Percentiles rank a stretch among this genome's conserved stretches.
Conservation (phyloP, 2,113 vertebrate species). For the Isurus oxyrinchus region DNA sequence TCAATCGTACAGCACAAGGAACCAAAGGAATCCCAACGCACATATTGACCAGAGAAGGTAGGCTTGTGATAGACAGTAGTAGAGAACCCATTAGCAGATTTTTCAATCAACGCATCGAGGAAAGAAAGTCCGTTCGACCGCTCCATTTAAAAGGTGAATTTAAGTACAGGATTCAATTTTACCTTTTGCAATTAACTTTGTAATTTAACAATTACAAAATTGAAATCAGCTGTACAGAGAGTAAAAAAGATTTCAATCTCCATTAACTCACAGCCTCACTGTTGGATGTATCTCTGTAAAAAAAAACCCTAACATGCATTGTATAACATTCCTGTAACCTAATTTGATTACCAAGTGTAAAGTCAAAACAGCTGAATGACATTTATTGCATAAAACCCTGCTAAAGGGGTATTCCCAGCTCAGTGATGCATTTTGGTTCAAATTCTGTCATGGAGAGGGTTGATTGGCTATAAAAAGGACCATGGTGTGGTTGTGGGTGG, state of each 20-base stretch:
- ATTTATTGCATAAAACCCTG: neutral
- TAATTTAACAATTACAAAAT: too few species aligned
- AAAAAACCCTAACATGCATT: neutral
- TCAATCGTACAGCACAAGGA: too few species aligned
- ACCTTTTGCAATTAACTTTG: too few species aligned
- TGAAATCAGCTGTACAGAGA: neutral
- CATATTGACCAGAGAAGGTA: too few species aligned
- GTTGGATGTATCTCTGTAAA: neutral
- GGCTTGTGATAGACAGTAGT: too few species aligned
- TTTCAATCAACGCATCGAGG: too few species aligned
- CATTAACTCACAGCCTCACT: neutral
- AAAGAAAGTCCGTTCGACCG: too few species aligned
- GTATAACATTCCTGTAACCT: neutral
- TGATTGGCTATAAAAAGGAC: neutral
- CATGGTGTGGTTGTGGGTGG: neutral
- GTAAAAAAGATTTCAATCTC: neutral
- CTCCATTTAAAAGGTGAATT: too few species aligned
- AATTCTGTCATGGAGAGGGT: neutral
- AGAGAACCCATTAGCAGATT: too few species aligned
- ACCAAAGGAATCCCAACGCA: too few species aligned
- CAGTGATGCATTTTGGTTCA: neutral
- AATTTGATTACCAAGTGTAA: neutral
- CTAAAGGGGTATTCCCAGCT: neutral
- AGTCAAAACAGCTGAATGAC: neutral
- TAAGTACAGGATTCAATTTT: too few species aligned